phyloP scores from a whole-genome alignment of 64 coral and sea anemone genomes.

The Montipora foliosa region DNA sequence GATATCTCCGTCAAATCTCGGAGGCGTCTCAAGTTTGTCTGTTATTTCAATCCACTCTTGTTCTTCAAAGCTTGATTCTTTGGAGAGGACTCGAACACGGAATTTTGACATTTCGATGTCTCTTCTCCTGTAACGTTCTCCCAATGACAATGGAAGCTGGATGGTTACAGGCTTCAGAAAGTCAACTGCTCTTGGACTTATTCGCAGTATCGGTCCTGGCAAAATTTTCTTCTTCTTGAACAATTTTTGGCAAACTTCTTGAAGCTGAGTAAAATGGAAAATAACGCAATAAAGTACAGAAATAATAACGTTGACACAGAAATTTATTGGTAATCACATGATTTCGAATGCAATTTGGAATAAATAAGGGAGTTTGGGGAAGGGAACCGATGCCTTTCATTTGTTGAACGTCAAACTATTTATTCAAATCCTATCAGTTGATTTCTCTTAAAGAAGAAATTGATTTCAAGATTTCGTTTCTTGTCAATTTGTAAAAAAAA shows the following conservation, averaged over 20 bases:
- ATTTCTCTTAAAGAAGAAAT: too few relatives aligned
- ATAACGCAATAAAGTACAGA: too few relatives aligned
- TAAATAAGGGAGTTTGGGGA: too few relatives aligned
- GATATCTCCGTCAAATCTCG: not conserved
- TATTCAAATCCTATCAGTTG: too few relatives aligned
- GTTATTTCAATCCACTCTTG: slow-evolving; percentile 22
- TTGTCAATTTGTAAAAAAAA: too few relatives aligned
- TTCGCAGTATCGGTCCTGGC: slow-evolving; percentile 13
- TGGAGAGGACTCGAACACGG: not conserved
- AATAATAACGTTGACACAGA: too few relatives aligned
- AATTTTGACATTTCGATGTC: not conserved
- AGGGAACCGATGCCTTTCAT: too few relatives aligned
- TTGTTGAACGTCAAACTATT: too few relatives aligned
- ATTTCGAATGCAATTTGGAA: too few relatives aligned
- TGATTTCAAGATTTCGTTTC: too few relatives aligned
- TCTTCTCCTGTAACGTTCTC: not conserved
- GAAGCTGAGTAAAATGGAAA: not conserved
- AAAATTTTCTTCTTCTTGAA: not conserved
- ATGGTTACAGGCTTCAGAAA: not conserved
- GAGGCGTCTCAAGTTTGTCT: not conserved
- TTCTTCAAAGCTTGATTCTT: not conserved
- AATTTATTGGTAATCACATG: too few relatives aligned
- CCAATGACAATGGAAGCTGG: not conserved
- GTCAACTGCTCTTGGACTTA: not conserved
- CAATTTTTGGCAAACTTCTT: not conserved